A percentile compares a stretch with the other conserved stretches of the same genome.
Evolutionary conservation across 2,888 invertebrate species (phyloP).

Genomic region (Matsumyia berberina): DNA sequence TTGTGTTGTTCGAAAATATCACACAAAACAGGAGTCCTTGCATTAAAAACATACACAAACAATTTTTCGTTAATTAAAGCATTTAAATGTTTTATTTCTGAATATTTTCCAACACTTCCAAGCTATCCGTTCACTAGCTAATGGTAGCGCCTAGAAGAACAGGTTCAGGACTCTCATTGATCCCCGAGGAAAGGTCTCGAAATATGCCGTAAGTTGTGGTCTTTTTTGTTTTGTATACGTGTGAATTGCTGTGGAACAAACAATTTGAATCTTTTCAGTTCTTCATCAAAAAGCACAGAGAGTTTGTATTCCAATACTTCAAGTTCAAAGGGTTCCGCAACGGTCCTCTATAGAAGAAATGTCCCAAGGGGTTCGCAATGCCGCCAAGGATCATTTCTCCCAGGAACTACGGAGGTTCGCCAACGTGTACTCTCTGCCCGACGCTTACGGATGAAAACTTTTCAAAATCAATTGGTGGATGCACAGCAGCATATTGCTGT

Average conservation of each 20-base stretch:
- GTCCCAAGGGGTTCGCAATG: slow-evolving; percentile 56
- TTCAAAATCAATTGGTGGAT: slow-evolving; percentile 92
- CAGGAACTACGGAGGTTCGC: slow-evolving; percentile 83
- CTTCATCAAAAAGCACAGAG: slow-evolving; percentile 84
- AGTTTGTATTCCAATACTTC: slow-evolving; percentile 83
- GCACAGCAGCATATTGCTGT: slow-evolving; percentile 92
- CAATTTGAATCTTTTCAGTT: slow-evolving; percentile 73
- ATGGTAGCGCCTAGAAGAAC: slow-evolving; percentile 81
- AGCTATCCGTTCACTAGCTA: slow-evolving; percentile 43
- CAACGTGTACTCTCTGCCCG: slow-evolving; percentile 92
- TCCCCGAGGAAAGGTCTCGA: slow-evolving; percentile 85
- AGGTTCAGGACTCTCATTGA: slow-evolving; percentile 85
- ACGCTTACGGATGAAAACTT: slow-evolving; percentile 89
- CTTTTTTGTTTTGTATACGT: not conserved
- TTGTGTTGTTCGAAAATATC: slow-evolving; percentile 31
- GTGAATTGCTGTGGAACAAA: not conserved
- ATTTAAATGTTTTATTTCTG: slow-evolving; percentile 32
- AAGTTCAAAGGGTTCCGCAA: slow-evolving; percentile 83
- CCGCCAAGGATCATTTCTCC: slow-evolving; percentile 80
- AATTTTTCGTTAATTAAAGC: slow-evolving; percentile 45
- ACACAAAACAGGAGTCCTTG: slow-evolving; percentile 35
- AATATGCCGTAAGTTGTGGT: slow-evolving; percentile 81
- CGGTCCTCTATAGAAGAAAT: slow-evolving; percentile 80
- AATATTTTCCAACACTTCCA: slow-evolving; percentile 4
- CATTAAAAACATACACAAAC: slow-evolving; percentile 26